Conservation (phyloP, 2,113 vertebrate genomes). For the Scatophagus argus region DNA sequence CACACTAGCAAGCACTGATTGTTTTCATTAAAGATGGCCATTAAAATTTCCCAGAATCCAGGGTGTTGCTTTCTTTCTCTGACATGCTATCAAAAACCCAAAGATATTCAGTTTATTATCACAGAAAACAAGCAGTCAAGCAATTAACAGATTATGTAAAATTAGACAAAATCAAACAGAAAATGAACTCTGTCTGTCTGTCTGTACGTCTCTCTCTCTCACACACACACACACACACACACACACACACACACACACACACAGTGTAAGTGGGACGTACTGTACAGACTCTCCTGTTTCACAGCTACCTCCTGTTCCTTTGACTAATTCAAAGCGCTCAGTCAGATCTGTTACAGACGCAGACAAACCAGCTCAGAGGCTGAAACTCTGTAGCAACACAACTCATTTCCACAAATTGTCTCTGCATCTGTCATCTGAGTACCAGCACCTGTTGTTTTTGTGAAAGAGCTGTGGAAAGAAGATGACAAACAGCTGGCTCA, state of each 20-base stretch:
- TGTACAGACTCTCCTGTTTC: slow-evolving; percentile 56
- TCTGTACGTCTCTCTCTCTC: not conserved
- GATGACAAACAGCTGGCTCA: slow-evolving; percentile 53
- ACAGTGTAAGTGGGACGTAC: not conserved
- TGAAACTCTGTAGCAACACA: slow-evolving; percentile 10
- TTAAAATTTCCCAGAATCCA: not conserved
- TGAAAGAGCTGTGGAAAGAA: not conserved
- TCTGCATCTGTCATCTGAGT: slow-evolving; percentile 38
- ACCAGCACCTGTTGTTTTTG: slow-evolving; percentile 47
- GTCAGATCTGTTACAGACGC: slow-evolving; percentile 67
- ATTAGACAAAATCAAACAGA: no score
- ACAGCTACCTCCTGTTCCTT: slow-evolving; percentile 60
- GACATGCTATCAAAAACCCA: not conserved
- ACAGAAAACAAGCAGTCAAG: not conserved
- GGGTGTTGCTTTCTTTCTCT: not conserved
- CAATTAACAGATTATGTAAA: no score
- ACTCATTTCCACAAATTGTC: slow-evolving; percentile 32
- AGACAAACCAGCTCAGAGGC: slow-evolving; percentile 27
- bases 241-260: slow-evolving; percentile 2
- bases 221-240: not conserved
- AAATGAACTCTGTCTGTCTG: not conserved
- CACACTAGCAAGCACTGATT: not conserved
- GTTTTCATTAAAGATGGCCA: not conserved
- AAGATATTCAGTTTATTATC: not conserved
- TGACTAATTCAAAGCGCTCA: slow-evolving; percentile 63